These are phyloP conservation scores for Scrobipalpa atriplicella DNA, from an alignment of 2,888 invertebrate genomes.

Conservation along the genomic window DNA sequence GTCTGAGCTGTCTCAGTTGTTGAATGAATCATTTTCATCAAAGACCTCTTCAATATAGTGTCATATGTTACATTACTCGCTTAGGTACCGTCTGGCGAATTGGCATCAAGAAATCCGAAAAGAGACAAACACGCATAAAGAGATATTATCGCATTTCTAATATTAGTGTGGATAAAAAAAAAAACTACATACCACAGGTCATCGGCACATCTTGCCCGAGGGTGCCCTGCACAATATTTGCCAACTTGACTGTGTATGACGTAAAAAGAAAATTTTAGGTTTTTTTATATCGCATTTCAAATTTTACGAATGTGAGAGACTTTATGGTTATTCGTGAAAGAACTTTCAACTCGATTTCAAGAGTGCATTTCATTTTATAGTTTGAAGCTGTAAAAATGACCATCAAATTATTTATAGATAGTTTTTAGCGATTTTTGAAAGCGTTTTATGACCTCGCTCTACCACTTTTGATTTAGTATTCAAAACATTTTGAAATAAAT, in stretches of 20 bases:
- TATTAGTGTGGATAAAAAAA: too few relatives aligned
- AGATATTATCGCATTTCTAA: too few relatives aligned
- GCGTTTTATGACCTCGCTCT: conserved; percentile 1
- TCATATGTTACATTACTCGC: too few relatives aligned
- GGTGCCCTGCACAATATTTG: not conserved
- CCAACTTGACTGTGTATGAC: not conserved
- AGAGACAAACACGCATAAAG: too few relatives aligned
- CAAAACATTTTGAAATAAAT: not conserved
- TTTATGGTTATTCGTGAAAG: not conserved
- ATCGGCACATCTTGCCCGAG: not conserved
- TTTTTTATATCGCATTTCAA: not conserved
- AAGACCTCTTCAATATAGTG: too few relatives aligned
- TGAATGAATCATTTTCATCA: too few relatives aligned
- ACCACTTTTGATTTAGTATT: not conserved
- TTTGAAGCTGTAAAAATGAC: not conserved
- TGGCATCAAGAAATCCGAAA: too few relatives aligned
- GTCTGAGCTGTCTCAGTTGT: too few relatives aligned
- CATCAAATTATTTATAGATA: conserved; percentile 2
- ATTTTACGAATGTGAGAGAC: conserved; percentile 1
- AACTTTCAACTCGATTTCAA: not conserved
- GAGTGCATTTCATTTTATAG: conserved; percentile 6
- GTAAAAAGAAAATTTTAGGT: not conserved
- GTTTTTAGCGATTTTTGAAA: not conserved
- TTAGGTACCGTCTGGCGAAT: too few relatives aligned
- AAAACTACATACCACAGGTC: too few relatives aligned